A percentile compares a stretch with the other conserved stretches of the same genome.
Conservation (phyloP, 2,113 vertebrate genomes). For the Eurypyga helias region DNA sequence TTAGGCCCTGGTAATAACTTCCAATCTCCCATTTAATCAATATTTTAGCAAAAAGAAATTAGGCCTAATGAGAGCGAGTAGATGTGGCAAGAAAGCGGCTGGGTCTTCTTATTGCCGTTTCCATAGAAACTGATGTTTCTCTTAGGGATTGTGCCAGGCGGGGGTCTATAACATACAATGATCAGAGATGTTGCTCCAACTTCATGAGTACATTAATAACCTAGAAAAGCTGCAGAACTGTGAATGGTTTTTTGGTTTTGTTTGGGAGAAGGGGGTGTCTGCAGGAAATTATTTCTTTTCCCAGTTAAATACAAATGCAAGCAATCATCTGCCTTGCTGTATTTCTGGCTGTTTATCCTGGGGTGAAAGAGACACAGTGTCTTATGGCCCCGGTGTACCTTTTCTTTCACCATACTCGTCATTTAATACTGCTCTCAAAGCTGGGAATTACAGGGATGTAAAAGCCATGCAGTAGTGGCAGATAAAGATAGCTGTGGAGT, state of each 20-base stretch:
- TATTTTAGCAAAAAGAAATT: conserved; percentile 90
- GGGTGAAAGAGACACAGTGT: fast-evolving
- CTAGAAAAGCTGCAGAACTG: neutral
- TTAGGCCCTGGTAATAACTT: conserved; percentile 93
- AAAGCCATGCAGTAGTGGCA: conserved; percentile 24
- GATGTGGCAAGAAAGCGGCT: conserved; percentile 76
- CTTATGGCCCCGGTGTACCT: neutral
- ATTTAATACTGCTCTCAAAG: neutral
- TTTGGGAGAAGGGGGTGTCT: neutral
- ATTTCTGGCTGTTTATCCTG: neutral
- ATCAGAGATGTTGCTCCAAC: conserved; percentile 70
- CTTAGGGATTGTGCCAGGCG: conserved; percentile 67
- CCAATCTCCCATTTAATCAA: conserved; percentile 90
- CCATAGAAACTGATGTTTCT: conserved; percentile 84
- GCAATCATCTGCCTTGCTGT: neutral
- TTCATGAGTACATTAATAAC: conserved; percentile 58
- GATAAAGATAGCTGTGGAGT: conserved; percentile 41
- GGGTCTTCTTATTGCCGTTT: conserved; percentile 79
- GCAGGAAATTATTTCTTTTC: neutral
- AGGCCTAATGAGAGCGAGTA: conserved; percentile 79
- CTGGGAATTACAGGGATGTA: conserved; percentile 3
- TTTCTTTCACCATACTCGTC: neutral
- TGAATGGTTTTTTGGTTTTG: neutral
- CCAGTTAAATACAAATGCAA: neutral
- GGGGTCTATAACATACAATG: conserved; percentile 56